phyloP scores from a whole-genome alignment of 2,113 vertebrate species.

The Antennarius striatus region DNA sequence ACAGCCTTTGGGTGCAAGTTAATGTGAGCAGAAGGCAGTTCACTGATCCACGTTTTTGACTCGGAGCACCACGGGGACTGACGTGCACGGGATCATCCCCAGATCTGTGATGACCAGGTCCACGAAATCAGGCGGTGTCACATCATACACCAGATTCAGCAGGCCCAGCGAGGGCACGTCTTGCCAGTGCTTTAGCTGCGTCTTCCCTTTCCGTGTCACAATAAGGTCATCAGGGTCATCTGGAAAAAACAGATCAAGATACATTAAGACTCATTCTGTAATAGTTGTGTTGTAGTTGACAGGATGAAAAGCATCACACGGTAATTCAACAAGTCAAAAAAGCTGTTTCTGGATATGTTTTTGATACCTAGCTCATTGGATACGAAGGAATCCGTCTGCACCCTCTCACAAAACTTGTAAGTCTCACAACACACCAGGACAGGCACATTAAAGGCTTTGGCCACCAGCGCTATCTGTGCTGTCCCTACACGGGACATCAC shows the following conservation, averaged over 20 bases:
- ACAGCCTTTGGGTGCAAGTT: background rate
- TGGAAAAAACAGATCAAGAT: slow-evolving; percentile 51
- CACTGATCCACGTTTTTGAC: slow-evolving; percentile 95
- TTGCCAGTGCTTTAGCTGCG: slow-evolving; percentile 88
- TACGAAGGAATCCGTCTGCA: slow-evolving; percentile 98
- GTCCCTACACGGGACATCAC: slow-evolving; percentile 98
- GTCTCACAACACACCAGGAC: slow-evolving; percentile 99
- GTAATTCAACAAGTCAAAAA: too few species aligned
- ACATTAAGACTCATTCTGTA: background rate
- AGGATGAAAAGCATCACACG: too few species aligned
- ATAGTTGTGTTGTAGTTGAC: too few species aligned
- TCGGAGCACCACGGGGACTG: slow-evolving; percentile 94
- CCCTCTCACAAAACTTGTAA: slow-evolving; percentile 98
- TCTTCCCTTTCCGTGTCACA: slow-evolving; percentile 83
- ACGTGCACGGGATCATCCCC: slow-evolving; percentile 98
- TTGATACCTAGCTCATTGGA: slow-evolving; percentile 95
- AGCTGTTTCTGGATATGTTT: background rate
- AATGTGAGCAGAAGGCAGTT: slow-evolving; percentile 8
- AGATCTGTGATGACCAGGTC: slow-evolving; percentile 98
- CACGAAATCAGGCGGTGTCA: slow-evolving; percentile 94
- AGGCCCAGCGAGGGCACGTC: slow-evolving; percentile 83
- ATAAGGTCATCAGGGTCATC: slow-evolving; percentile 96
- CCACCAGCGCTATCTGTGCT: slow-evolving; percentile 92
- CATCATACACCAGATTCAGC: slow-evolving; percentile 95
- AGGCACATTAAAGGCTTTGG: slow-evolving; percentile 94